Base-by-base conservation (phyloP, 2,888 invertebrate species). In the Hypena proboscidalis region DNA sequence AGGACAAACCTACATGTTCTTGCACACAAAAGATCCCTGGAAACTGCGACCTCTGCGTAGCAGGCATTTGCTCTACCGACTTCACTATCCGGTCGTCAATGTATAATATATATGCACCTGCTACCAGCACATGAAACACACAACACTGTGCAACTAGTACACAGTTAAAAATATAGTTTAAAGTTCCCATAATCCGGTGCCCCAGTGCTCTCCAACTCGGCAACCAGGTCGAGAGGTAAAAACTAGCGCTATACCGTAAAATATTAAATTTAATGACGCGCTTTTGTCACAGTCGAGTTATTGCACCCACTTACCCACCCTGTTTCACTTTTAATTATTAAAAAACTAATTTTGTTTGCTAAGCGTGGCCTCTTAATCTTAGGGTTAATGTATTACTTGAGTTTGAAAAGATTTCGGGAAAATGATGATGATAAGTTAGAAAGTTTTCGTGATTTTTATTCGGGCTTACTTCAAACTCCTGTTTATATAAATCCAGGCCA, bases 191-290 rank as follows among this genome's bases (percentile, higher is more conserved):
- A 32, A 32, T 37, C 34, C 15, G 14, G 39, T 36, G 14, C 40
- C 40, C 27, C 36, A 29, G 3, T 29, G n/a, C 19, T 22, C 10
- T 15, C 6, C 23, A 46, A 39, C 34, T 25, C 38, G 17, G 54
- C 53, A 76, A 69, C 64, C 48, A 45, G 79, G 79, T 79, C 80
- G 67, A 79, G 77, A 36, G 64, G 48, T 31, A 53, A 53, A n/a
- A 77, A 77, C 79, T 78, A 76, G 69, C 72, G 55, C 39, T 58
- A 56, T 63, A 58, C 63, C 36, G 69, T 79, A 58, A 82, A 84
- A 82, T 84, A 82, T 85, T 85, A 80, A 83, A 79, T 76, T 74
- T 79, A 82, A 83, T 74, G 81, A 70, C 72, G 54, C 54, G 74
- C 72, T 74, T 81, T 80, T 79, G 82, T 81, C 81, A 72, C 70